Base-by-base conservation (phyloP, 2,113 vertebrate genomes). In the Nycticorax nycticorax region DNA sequence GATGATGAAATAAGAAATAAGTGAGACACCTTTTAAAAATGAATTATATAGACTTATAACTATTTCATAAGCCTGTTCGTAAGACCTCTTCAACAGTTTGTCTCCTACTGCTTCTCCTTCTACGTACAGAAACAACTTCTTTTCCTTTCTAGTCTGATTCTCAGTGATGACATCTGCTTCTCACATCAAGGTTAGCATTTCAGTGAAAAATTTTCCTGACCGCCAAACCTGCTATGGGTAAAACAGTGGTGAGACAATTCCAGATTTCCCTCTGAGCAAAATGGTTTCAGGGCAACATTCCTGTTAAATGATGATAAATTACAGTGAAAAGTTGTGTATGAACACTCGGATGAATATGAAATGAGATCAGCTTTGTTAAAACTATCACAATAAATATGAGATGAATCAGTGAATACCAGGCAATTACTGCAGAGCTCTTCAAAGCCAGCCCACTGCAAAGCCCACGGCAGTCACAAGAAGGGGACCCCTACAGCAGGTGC, bases 211-310 rank as follows among this genome's bases (percentile, higher is more conserved):
- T 8, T 13, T 91, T 91, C 69, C 50, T 24, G 50, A 89, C 60
- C 50, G 2, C 92, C 81, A 89, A 83, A 88, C 48, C 43, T 91
- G 43, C 37, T 94, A 56, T 28, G n/a, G n/a, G 53, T 96, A 96
- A 80, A 94, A 33, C 60, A 60, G 63, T n/a, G 73, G 63, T 47
- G 64, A 89, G 47, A 86, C 28, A 67, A 89, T 89, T 95, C 55
- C 81, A 52, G 72, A 45, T 89, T 53, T 85, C 43, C 35, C 47
- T 68, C 59, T 71, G 60, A 95, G 72, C 66, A 88, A 83, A 83
- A 92, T 17, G n/a, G 33, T 69, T 96, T 95, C 39, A 82, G 85
- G 73, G n/a, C 76, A 96, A 84, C 55, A 23, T 53, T 87, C 66
- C 60, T 13, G 14, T 85, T 92, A 85, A 84, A 71, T 0, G 0